Evolutionary conservation across 2,888 invertebrate species (phyloP), one percentile per base, ranked within the genome.

Genomic region (Epsilonema sp.): DNA sequence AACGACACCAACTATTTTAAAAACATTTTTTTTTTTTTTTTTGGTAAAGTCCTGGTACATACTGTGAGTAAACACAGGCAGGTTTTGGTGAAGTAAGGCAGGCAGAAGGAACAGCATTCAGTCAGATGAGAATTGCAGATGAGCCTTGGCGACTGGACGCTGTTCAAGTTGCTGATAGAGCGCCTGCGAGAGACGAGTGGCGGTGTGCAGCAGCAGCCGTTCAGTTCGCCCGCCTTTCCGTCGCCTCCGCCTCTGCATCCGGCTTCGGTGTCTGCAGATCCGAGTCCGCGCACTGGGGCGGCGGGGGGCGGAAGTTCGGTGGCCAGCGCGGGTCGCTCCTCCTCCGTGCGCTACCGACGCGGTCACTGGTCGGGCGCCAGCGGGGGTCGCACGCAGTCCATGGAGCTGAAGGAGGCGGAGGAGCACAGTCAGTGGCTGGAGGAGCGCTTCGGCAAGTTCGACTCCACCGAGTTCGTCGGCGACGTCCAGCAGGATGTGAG

Each of bases 91-190:
- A n/a, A 11, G 31, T 31, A 16, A 16, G 16, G 31, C 31, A 8
- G 16, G 31, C 16, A 31, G 31, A 8, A 31, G 8, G 16, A 31
- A 31, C 31, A 16, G 31, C 31, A 16, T 31, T 31, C 8, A 31
- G 31, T 31, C 8, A 11, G n/a, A 8, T 31, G 31, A 16, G 8
- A 11, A 16, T 31, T 46, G 51, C 38, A 56, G 54, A 48, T 59
- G 37, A 53, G 56, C n/a, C 53, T 62, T 16, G 62, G 62, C 21
- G 62, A 63, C 48, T 62, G 62, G 62, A 60, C 59, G n/a, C 52
- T 62, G 42, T 50, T 62, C 25, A 53, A 54, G 39, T 49, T 62
- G 37, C 49, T 62, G 26, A 47, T 63, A 23, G 61, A 62, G 44
- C 58, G 58, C 16, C 50, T 62, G 21, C 56, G 59, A 45, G 31